A percentile compares a stretch with the other conserved stretches of the same genome.
Evolutionary conservation across 1,140 invertebrate species (phyloP).

Genomic region (Nylanderia fulva): DNA sequence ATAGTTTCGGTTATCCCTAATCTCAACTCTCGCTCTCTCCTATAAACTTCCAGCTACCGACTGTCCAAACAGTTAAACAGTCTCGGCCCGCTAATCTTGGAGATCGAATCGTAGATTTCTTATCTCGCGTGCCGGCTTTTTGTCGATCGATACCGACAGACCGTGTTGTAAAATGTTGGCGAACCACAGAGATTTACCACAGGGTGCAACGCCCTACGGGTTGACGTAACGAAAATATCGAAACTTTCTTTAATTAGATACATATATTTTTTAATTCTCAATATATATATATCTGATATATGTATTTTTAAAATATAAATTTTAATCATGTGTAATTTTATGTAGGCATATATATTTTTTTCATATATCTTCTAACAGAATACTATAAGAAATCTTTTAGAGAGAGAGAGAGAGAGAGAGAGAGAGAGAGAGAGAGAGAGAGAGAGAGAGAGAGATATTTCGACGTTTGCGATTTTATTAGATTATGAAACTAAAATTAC

Average conservation of each 20-base stretch:
- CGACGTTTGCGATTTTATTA: no score
- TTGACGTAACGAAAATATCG: no score
- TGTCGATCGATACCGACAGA: conserved; percentile 25
- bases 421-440: no score
- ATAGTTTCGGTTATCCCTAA: conserved; percentile 63
- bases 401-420: no score
- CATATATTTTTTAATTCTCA: no score
- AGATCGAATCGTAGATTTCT: conserved; percentile 52
- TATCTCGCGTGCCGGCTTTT: conserved; percentile 43
- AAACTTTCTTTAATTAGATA: no score
- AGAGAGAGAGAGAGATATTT: no score
- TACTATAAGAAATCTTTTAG: neutral
- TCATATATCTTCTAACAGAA: neutral
- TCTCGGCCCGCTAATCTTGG: conserved; percentile 34
- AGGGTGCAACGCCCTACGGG: neutral
- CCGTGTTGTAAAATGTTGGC: neutral
- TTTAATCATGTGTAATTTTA: no score
- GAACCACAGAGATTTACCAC: neutral
- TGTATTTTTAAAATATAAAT: no score
- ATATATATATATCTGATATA: neutral
- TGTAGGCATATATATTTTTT: neutral
- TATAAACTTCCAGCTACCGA: conserved; percentile 48
- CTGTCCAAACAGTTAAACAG: conserved; percentile 62
- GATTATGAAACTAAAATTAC: neutral
- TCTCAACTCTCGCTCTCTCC: conserved; percentile 41